These are phyloP conservation scores for Phalacrocorax aristotelis DNA, from an alignment of 2,113 vertebrate genomes.

Conservation along the genomic window DNA sequence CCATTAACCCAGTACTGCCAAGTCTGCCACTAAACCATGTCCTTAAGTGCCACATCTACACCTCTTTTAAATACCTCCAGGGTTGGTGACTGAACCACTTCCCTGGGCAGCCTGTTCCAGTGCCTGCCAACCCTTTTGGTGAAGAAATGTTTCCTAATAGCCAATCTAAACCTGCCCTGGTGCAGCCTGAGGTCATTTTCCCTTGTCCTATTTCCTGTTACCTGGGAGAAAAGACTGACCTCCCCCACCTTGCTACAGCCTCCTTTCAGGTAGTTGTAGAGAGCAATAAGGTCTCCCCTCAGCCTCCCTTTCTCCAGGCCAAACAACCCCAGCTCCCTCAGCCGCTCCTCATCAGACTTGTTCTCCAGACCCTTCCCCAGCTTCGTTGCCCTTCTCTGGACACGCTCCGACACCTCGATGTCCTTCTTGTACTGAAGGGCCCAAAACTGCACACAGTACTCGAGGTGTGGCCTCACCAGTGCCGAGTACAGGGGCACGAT, in stretches of 20 bases:
- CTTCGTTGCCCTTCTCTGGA: no score
- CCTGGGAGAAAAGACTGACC: rapidly evolving
- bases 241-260: neutral
- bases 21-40: no score
- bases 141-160: neutral
- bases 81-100: no score
- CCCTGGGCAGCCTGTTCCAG: neutral
- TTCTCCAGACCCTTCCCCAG: no score
- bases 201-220: rapidly evolving
- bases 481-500: no score
- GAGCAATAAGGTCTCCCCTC: neutral
- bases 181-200: neutral
- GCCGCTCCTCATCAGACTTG: neutral
- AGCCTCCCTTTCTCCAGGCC: neutral
- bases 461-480: no score
- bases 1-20: neutral
- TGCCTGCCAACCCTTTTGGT: neutral
- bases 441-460: no score
- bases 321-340: neutral
- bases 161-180: neutral
- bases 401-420: no score
- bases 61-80: neutral
- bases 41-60: no score
- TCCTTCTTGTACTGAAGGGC: no score
- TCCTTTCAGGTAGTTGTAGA: neutral